These are phyloP conservation scores for Lepetodrilus schrolli DNA, from an alignment of 2,888 invertebrate species.

Conservation along the genomic window DNA sequence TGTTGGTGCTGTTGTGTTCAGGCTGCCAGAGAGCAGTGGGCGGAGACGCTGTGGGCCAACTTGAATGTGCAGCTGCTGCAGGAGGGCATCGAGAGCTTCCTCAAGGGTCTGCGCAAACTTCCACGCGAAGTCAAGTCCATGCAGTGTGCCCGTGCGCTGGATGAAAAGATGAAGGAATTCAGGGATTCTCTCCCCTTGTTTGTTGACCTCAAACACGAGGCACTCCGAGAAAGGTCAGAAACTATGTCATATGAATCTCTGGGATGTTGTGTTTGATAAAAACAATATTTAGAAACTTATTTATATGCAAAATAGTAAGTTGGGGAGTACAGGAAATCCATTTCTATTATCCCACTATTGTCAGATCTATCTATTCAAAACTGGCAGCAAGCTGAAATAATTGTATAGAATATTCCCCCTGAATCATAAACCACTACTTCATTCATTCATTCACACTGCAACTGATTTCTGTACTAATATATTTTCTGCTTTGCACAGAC, in stretches of 20 bases:
- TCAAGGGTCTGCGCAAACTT: constrained; percentile 86
- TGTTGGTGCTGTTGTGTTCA: no score
- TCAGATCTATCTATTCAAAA: no score
- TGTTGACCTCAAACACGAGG: constrained; percentile 92
- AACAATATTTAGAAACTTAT: neutral
- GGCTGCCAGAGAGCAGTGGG: constrained; percentile 86
- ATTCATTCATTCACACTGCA: no score
- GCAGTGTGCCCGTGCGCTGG: constrained; percentile 82
- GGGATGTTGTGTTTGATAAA: neutral
- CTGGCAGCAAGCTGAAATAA: no score
- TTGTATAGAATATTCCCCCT: no score
- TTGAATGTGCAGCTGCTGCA: constrained; percentile 87
- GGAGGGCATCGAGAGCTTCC: constrained; percentile 89
- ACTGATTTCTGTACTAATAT: no score
- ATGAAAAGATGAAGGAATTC: constrained; percentile 91
- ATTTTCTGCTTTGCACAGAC: no score
- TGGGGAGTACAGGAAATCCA: no score
- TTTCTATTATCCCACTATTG: no score
- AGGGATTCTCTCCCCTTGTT: constrained; percentile 90
- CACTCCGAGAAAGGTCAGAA: constrained; percentile 83
- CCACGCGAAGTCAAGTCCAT: constrained; percentile 80
- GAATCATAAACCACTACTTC: no score
- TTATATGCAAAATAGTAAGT: neutral
- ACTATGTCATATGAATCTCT: neutral
- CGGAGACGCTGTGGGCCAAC: constrained; percentile 90